Evolutionary conservation across 2,113 vertebrate species (phyloP), one percentile per base, ranked within the genome.

Genomic region (Trichomycterus rosablanca): DNA sequence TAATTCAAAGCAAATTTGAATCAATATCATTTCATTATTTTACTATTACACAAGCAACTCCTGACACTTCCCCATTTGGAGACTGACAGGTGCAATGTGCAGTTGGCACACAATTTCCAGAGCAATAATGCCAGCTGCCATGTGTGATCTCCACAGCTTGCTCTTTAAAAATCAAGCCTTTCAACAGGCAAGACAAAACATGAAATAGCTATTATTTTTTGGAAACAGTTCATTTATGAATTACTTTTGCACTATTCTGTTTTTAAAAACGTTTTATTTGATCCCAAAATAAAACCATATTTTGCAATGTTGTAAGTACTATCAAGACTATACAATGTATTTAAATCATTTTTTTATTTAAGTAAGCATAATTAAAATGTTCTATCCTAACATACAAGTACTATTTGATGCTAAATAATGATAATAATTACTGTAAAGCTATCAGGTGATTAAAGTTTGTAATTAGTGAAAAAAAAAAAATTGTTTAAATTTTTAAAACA

Each of bases 21-120:
- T 7, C 26, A 30, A 53, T 19, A 58, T 50, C 3, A 57, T 56
- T 44, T 7, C 16, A 3, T 1, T 30, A 24, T n/a, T 53, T 4
- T 15, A 45, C 54, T 6, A 5, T 55, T 23, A 40, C 66, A 56
- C 59, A 60, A 37, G 7, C 28, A 57, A 61, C 32, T 60, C 54
- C 40, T 28, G 30, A 77, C 40, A 42, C 71, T 23, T 70, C 50
- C 26, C 55, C 59, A 57, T 15, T 39, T 39, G 43, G 73, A 68
- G 7, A n/a, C 7, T 79, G 78, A 83, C 80, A 82, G 76, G 43
- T 45, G 65, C 63, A 74, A 64, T 75, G 63, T 84, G 80, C 63
- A 61, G 30, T 8, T 71, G 50, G 44, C 63, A 24, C 18, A 26
- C 59, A n/a, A 43, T 59, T 7, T 30, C 37, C 11, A 22, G 40